Conservation (phyloP, 2,113 vertebrate genomes). For the Oreochromis aureus region DNA sequence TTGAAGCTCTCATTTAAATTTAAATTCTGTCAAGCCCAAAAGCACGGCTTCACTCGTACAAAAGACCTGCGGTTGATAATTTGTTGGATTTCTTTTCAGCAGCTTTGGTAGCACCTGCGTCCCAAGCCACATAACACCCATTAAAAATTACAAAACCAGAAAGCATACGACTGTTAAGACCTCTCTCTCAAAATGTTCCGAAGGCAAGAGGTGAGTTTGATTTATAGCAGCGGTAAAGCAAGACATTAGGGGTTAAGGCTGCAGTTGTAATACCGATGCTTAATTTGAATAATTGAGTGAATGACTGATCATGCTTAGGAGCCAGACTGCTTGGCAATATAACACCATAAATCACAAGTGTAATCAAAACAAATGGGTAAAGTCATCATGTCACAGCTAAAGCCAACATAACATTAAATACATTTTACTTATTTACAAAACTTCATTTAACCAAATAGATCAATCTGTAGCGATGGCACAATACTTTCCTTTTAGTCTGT, state of each 20-base stretch:
- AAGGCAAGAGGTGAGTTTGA: slow-evolving; percentile 40
- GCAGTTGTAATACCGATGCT: slow-evolving; percentile 56
- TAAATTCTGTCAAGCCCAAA: background rate
- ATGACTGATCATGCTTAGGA: slow-evolving; percentile 59
- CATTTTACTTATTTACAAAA: slow-evolving; percentile 56
- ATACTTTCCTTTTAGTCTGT: background rate
- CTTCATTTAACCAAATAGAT: slow-evolving; percentile 35
- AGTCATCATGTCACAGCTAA: slow-evolving; percentile 49
- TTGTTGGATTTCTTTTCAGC: background rate
- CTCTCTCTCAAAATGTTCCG: background rate
- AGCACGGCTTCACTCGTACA: background rate
- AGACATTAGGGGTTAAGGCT: slow-evolving; percentile 58
- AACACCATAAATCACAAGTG: slow-evolving; percentile 51
- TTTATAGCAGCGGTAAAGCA: slow-evolving; percentile 52
- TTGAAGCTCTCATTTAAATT: background rate
- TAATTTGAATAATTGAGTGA: slow-evolving; percentile 69
- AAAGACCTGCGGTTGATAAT: background rate
- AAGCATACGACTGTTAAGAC: background rate
- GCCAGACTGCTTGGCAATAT: slow-evolving; percentile 40
- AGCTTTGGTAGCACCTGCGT: background rate
- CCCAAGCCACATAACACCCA: background rate
- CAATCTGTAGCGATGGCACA: slow-evolving; percentile 13
- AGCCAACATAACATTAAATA: slow-evolving; percentile 51
- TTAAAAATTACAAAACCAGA: background rate
- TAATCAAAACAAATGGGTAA: slow-evolving; percentile 65